Percentiles rank a stretch among this genome's conserved stretches.
These are phyloP conservation scores for Sycobia sp. DNA, from an alignment of 1,140 invertebrate genomes.

Conservation along the genomic window DNA sequence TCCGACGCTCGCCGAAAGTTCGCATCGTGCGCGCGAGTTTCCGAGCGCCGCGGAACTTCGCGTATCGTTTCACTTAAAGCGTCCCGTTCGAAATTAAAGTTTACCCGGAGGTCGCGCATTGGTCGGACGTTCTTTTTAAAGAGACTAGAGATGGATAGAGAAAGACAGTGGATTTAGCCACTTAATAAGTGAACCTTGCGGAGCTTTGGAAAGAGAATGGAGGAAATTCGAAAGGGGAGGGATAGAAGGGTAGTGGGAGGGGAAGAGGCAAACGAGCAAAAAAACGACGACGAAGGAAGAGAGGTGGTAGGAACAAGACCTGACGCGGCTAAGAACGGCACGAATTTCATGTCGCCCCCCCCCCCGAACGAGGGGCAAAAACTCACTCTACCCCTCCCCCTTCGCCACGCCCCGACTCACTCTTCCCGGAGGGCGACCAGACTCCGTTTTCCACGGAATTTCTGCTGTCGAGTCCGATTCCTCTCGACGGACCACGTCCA, in stretches of 20 bases:
- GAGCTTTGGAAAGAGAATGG: background rate
- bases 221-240: conserved; percentile 13
- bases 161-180: background rate
- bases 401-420: no score
- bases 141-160: background rate
- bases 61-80: conserved; percentile 32
- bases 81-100: conserved; percentile 32
- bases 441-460: conserved; percentile 32
- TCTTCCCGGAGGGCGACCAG: conserved; percentile 25
- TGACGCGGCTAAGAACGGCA: conserved; percentile 24
- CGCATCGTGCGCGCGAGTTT: background rate
- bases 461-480: conserved; percentile 29
- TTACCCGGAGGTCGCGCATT: background rate
- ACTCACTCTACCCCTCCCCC: no score
- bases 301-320: background rate
- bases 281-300: conserved; percentile 14
- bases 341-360: conserved; percentile 31
- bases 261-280: conserved; percentile 11
- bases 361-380: conserved; percentile 41
- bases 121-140: no score
- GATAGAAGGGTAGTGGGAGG: background rate
- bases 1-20: conserved; percentile 16
- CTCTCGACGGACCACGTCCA: conserved; percentile 21
- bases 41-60: conserved; percentile 13
- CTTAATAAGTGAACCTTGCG: conserved; percentile 26